Conservation (phyloP, 2,888 invertebrate species). For the Chorisops tibialis region DNA sequence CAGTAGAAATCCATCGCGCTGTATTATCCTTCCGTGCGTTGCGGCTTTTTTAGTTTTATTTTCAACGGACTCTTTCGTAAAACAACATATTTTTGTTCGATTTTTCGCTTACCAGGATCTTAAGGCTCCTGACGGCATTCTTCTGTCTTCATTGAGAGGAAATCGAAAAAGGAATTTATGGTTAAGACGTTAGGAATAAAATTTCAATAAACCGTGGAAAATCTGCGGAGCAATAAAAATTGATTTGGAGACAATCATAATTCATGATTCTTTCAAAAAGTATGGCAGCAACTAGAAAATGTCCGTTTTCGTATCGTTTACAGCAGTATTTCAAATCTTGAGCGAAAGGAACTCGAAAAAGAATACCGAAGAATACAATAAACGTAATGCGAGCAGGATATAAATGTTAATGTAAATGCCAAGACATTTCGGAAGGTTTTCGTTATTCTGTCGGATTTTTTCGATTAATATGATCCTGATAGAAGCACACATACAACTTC, state of each 20-base stretch:
- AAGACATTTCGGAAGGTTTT: conserved; percentile 14
- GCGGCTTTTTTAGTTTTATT: neutral
- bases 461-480: conserved; percentile 11
- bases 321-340: no score
- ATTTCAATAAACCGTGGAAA: conserved; percentile 32
- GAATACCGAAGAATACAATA: no score
- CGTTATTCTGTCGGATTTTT: conserved; percentile 20
- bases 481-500: no score
- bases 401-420: conserved; percentile 31
- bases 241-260: conserved; percentile 33
- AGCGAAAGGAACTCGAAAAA: no score
- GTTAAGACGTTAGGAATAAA: conserved; percentile 31
- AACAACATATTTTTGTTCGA: conserved; percentile 19
- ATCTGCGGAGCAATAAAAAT: conserved; percentile 32
- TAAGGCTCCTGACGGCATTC: conserved; percentile 6
- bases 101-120: conserved; percentile 19
- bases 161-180: conserved; percentile 30
- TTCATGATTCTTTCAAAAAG: conserved; percentile 26
- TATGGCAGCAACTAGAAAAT: neutral
- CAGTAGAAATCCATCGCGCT: neutral
- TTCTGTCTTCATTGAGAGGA: neutral
- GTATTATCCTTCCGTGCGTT: neutral
- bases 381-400: conserved; percentile 3
- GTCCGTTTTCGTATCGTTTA: neutral
- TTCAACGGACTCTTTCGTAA: neutral